Percentiles rank a stretch among this genome's conserved stretches.
These are phyloP conservation scores for Leucophenga montana DNA, from an alignment of 2,888 invertebrate genomes.

Conservation along the genomic window DNA sequence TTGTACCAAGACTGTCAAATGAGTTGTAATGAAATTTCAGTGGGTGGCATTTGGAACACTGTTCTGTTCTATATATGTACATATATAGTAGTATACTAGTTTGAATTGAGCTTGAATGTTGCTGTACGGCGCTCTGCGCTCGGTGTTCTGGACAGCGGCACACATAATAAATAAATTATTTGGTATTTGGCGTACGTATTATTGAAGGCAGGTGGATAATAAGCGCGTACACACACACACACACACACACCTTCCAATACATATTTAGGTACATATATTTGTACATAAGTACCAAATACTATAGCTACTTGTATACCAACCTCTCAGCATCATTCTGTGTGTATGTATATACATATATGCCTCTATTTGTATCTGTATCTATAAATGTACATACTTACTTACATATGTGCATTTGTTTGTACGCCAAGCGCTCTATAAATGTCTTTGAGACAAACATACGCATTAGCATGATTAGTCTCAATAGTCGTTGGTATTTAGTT, in stretches of 20 bases:
- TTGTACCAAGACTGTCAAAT: constrained; percentile 67
- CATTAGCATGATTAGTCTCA: constrained; percentile 67
- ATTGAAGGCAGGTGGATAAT: constrained; percentile 63
- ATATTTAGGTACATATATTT: constrained; percentile 11
- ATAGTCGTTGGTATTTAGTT: constrained; percentile 57
- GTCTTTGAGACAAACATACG: constrained; percentile 59
- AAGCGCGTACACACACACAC: constrained; percentile 39
- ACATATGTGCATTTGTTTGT: constrained; percentile 18
- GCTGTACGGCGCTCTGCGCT: not conserved
- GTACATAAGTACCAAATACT: not conserved
- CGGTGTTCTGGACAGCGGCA: constrained; percentile 53
- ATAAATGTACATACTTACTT: no score
- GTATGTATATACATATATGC: not conserved
- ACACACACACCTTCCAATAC: constrained; percentile 20
- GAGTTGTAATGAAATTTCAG: constrained; percentile 68
- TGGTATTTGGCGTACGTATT: constrained; percentile 67
- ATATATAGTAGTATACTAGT: no score
- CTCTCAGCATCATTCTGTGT: not conserved
- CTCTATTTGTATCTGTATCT: constrained; percentile 13
- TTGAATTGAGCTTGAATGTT: constrained; percentile 25
- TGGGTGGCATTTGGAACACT: constrained; percentile 43
- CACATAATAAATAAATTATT: constrained; percentile 66
- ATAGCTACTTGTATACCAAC: no score
- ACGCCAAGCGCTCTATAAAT: constrained; percentile 19
- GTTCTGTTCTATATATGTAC: constrained; percentile 30